Base-by-base conservation (phyloP, 2,888 invertebrate species). In the Cryptocheilus praepositus region DNA sequence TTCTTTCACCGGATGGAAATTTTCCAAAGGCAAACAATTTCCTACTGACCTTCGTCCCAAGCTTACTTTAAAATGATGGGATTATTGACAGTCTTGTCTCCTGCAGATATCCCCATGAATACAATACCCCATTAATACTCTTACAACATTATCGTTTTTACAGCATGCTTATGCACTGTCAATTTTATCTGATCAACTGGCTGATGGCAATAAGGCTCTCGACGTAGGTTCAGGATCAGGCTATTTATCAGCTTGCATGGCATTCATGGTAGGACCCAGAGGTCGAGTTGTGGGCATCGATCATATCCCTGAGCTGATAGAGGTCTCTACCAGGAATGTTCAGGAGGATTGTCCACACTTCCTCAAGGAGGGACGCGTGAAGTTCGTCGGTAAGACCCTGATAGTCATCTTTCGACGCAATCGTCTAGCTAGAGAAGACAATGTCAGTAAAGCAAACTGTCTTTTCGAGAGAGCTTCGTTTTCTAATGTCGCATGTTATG, bases 91-190 rank as follows among this genome's bases (percentile, higher is more conserved):
- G 44, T 28, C 55, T 49, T 56, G 22, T 3, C 44, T 46, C 21
- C 22, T 18, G n/a, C n/a, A n/a, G n/a, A n/a, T n/a, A n/a, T n/a
- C n/a, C n/a, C n/a, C 18, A 45, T 46, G 19, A 25, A 25, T 25
- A 13, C 54, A 54, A 54, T 28, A 16, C 5, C 43, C 18, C 18
- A 15, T 8, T 18, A 44, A 15, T 19, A 18, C 15, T 55, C 16
- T 28, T 11, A 36, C 43, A 19, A 15, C 43, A 43, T 44, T 53
- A 22, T 52, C 28, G 4, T 60, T 43, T 18, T 71, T 73, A n/a
- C 85, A 96, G 96, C 98, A 98, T 90, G 98, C 96, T 0, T 95
- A 95, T 90, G 98, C 97, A 15, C 90, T 98, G 83, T 96, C 98
- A 88, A 91, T 94, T 72, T 90, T 98, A 54, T 93, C 93, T 78